phyloP scores from a whole-genome alignment of 2,113 vertebrate genomes.

The Leucoraja erinaceus region DNA sequence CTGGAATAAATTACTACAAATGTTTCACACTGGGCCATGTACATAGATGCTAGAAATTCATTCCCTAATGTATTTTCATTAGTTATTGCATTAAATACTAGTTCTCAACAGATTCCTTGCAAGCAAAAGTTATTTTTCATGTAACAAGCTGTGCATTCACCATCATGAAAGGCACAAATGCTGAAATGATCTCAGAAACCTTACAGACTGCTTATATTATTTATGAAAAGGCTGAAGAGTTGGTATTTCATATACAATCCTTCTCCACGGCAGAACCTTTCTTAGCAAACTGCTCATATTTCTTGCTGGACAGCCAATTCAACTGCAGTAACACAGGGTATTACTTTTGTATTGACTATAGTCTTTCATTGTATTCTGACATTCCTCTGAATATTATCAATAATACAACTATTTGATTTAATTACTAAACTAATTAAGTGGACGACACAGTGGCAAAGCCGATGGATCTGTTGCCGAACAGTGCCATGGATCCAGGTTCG shows the following conservation, averaged over 20 bases:
- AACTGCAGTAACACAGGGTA: background rate
- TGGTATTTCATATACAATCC: background rate
- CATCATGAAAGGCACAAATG: background rate
- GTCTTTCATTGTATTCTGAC: background rate
- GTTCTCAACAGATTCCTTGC: background rate
- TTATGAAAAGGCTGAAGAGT: background rate
- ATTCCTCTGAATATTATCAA: background rate
- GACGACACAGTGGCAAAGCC: too few relatives aligned
- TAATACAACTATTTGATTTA: background rate
- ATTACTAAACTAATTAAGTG: background rate
- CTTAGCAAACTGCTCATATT: background rate
- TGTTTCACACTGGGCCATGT: too few relatives aligned
- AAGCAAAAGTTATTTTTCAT: background rate
- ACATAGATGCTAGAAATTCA: too few relatives aligned
- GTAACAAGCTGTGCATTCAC: background rate
- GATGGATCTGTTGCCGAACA: too few relatives aligned
- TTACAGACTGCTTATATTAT: constrained; percentile 14
- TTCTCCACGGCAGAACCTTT: background rate
- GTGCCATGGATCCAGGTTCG: too few relatives aligned
- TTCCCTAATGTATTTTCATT: background rate
- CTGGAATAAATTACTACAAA: too few relatives aligned
- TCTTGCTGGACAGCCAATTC: background rate
- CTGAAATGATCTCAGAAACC: background rate
- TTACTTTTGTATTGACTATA: background rate
- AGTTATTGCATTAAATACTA: background rate